Conservation (phyloP, 2,888 invertebrate species). For the Dryobota labecula region DNA sequence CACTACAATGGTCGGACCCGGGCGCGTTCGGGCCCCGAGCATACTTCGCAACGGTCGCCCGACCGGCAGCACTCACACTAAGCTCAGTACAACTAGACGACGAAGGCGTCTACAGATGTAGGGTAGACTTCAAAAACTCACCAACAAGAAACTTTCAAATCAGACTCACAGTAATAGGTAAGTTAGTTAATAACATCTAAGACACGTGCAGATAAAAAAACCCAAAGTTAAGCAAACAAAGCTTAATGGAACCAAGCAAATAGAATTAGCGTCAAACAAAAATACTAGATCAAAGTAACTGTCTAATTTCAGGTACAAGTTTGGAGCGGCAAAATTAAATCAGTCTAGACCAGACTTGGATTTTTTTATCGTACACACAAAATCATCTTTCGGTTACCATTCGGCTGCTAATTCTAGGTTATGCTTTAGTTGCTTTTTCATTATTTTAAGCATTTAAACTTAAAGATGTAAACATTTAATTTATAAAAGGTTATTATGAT, state of each 20-base stretch:
- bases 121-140: slow-evolving; percentile 97
- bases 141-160: slow-evolving; percentile 97
- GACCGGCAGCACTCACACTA: slow-evolving; percentile 95
- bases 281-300: slow-evolving; percentile 46
- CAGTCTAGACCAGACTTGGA: slow-evolving; percentile 27
- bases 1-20: slow-evolving; percentile 95
- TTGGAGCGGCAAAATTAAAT: slow-evolving; percentile 36
- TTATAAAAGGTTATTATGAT: slow-evolving; percentile 10
- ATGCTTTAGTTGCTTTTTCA: slow-evolving; percentile 9
- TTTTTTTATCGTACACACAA: slow-evolving; percentile 19
- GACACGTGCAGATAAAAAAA: slow-evolving; percentile 27
- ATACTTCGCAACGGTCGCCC: slow-evolving; percentile 95
- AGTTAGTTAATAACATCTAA: slow-evolving; percentile 78
- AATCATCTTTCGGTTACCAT: slow-evolving; percentile 2
- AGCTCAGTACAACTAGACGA: slow-evolving; percentile 96
- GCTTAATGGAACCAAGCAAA: slow-evolving; percentile 41
- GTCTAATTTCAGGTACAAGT: slow-evolving; percentile 39
- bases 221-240: slow-evolving; percentile 22
- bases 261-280: slow-evolving; percentile 49
- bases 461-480: slow-evolving; percentile 8
- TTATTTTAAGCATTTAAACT: slow-evolving; percentile 5
- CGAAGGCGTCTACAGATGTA: slow-evolving; percentile 96
- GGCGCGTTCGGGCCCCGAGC: slow-evolving; percentile 96
- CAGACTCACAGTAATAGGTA: slow-evolving; percentile 97
- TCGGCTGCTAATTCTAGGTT: slow-evolving; percentile 2